Evolutionary conservation across 2,888 invertebrate species (phyloP), one percentile per base, ranked within the genome.

Genomic region (Morinoia aosen): DNA sequence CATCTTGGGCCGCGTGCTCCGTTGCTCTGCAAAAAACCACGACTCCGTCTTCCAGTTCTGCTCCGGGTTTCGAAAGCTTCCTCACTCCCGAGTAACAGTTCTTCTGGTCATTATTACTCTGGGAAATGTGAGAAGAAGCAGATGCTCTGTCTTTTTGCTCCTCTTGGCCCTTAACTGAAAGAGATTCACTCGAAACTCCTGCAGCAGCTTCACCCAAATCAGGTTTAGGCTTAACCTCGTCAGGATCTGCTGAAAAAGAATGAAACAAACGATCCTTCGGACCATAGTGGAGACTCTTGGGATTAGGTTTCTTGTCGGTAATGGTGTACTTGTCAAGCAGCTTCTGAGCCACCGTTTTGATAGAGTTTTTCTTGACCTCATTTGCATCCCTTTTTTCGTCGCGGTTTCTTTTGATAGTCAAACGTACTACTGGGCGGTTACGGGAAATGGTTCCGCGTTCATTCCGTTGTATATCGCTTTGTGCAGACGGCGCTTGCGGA

Each of bases 261-360:
- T 58, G 58, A 91, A 58, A 88, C n/a, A 88, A 64, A 25, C 95
- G 95, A 94, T 94, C 95, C n/a, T 61, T 93, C 8, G 95, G 95
- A 11, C 95, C 95, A 95, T 95, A 95, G 19, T 88, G 91, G 88
- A 95, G 61, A 48, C 39, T 64, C 40, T 33, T 76, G 12, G 96
- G 91, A n/a, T 95, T 93, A 2, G 93, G 90, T 91, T 96, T 96
- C 91, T 96, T 96, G 88, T 96, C 96, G 8, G 95, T 90, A 19
- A 96, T 95, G 8, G 95, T 95, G 91, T 96, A 96, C 90, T 96
- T 96, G 33, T 96, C 96, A 14, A 96, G 93, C 25, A 96, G 95
- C 48, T 96, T 96, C 57, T 96, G 96, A 56, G 96, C 96, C 25
- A 96, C 96, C 16, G 96, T 96, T 64, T 96, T 96, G 39, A 96